Percentiles rank a stretch among this genome's conserved stretches.
These are phyloP conservation scores for Henricia sp. DNA, from an alignment of 53 echinoderm and acorn worm species.

Conservation along the genomic window DNA sequence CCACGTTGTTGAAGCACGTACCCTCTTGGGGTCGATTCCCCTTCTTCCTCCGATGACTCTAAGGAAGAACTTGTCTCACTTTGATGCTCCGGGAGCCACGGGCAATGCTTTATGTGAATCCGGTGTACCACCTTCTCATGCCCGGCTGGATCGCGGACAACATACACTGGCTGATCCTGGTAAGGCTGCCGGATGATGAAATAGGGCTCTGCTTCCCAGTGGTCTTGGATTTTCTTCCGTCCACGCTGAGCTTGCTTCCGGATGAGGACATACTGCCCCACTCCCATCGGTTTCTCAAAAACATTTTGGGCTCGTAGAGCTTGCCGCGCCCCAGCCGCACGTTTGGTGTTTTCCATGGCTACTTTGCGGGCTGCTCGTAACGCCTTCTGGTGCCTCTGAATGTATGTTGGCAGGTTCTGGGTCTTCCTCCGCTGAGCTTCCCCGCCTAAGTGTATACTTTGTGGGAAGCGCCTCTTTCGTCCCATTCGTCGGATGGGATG, in stretches of 20 bases:
- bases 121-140: constrained; percentile 36
- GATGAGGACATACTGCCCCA: constrained; percentile 38
- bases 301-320: background rate
- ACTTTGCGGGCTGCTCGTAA: background rate
- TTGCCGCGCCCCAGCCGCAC: background rate
- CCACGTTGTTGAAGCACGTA: background rate
- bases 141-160: background rate
- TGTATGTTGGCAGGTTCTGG: background rate
- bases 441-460: constrained; percentile 29
- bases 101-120: constrained; percentile 38
- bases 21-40: background rate
- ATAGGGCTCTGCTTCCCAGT: constrained; percentile 38
- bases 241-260: constrained; percentile 27
- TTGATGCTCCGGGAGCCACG: constrained; percentile 22
- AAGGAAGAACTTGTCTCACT: background rate
- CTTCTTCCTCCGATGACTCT: background rate
- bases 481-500: constrained; percentile 29
- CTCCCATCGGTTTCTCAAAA: constrained; percentile 42
- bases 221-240: constrained; percentile 29
- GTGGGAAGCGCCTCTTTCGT: constrained; percentile 15
- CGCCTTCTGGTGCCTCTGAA: background rate
- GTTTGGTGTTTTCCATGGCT: background rate
- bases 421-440: background rate
- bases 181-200: constrained; percentile 23
- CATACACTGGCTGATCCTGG: constrained; percentile 31